Conservation (phyloP, 2,113 vertebrate genomes). For the Mohoua ochrocephala region DNA sequence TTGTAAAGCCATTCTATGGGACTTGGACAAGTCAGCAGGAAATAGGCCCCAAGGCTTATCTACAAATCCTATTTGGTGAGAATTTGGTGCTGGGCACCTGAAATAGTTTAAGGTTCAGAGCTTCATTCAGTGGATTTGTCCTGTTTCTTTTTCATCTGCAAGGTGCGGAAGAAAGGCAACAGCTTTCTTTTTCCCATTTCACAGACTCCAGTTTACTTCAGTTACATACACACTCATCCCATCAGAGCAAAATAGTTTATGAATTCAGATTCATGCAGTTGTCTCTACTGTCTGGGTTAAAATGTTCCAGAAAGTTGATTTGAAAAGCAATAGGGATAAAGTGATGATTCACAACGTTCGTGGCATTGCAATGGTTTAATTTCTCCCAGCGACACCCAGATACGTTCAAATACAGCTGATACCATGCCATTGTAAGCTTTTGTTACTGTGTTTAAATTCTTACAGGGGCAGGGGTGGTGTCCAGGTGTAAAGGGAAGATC, state of each 20-base stretch:
- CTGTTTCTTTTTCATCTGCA: background rate
- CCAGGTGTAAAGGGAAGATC: background rate
- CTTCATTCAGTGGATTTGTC: background rate
- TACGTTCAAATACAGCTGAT: background rate
- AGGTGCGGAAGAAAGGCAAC: background rate
- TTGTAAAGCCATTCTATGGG: background rate
- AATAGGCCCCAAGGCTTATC: background rate
- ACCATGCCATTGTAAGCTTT: background rate
- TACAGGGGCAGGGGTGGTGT: accelerated
- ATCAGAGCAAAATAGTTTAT: background rate
- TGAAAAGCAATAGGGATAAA: background rate
- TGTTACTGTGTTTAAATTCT: background rate
- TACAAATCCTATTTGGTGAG: background rate
- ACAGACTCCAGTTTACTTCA: background rate
- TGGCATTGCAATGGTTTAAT: background rate
- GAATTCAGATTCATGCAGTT: background rate
- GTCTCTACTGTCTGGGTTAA: background rate
- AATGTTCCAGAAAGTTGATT: background rate
- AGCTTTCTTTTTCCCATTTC: background rate
- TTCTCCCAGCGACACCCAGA: background rate
- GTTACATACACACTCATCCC: background rate
- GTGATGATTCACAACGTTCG: background rate
- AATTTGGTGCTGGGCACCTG: background rate
- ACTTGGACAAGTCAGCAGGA: background rate
- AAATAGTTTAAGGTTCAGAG: background rate